Percentiles rank a stretch among this genome's conserved stretches.
Evolutionary conservation across 2,113 vertebrate species (phyloP).

Genomic region (Amblyornis subalaris): DNA sequence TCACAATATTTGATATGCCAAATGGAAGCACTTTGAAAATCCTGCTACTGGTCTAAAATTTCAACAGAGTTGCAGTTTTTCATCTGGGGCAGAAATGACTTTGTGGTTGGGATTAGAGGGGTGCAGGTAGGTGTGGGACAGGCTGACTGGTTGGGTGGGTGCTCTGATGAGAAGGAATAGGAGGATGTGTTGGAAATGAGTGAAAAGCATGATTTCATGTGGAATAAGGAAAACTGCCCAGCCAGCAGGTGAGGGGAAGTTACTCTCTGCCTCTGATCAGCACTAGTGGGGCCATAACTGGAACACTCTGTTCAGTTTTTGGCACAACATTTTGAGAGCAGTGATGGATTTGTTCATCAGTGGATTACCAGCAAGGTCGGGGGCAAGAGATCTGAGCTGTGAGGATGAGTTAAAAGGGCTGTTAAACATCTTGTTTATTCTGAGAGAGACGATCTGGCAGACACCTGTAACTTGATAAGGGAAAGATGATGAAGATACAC

Average conservation of each 20-base stretch:
- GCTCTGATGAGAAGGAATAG: background rate
- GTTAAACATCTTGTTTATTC: background rate
- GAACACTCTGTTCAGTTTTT: background rate
- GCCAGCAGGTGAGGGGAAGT: background rate
- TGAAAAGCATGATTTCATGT: background rate
- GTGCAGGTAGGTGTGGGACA: too few species aligned
- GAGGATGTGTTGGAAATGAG: background rate
- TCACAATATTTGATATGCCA: background rate
- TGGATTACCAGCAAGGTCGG: too few species aligned
- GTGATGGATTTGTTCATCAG: background rate
- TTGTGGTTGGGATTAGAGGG: background rate
- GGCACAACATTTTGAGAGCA: background rate
- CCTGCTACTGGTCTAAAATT: background rate
- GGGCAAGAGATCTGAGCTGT: background rate
- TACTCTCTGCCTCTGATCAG: too few species aligned
- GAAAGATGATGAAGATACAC: background rate
- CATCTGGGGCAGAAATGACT: background rate
- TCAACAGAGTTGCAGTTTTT: background rate
- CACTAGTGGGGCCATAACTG: background rate
- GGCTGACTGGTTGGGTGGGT: background rate
- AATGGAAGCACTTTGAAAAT: background rate
- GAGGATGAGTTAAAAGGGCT: background rate
- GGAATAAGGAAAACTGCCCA: background rate
- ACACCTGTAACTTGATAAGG: background rate
- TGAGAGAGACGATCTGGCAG: background rate